Conservation (phyloP, 2,797 vertebrate genomes). For the Podargus strigoides region DNA sequence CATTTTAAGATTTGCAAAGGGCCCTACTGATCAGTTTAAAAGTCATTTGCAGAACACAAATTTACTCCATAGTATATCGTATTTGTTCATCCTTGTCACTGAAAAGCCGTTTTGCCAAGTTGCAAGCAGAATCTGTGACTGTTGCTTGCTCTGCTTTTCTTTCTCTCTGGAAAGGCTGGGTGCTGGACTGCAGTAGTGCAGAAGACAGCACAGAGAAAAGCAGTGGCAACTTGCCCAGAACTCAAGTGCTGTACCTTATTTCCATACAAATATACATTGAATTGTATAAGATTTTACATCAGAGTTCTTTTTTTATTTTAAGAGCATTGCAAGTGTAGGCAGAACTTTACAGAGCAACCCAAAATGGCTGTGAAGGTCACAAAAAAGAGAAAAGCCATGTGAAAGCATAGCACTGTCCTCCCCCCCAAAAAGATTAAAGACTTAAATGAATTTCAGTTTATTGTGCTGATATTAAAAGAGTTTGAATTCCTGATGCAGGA, state of each 20-base stretch:
- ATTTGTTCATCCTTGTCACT: not conserved
- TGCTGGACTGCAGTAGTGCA: not conserved
- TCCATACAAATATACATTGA: conserved; percentile 16
- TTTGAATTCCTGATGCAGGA: not conserved
- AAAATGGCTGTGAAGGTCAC: not conserved
- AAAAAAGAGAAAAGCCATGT: not conserved
- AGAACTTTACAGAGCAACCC: not conserved
- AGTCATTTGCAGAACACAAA: not conserved
- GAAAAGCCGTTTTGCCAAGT: not conserved
- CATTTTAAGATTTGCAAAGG: not conserved
- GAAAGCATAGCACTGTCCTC: not conserved
- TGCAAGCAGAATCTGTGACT: not conserved
- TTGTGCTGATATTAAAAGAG: not conserved
- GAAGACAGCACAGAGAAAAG: not conserved
- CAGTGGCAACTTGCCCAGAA: conserved; percentile 34
- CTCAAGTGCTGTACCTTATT: not conserved
- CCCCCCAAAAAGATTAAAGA: not conserved
- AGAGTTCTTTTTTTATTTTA: not conserved
- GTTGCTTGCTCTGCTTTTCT: not conserved
- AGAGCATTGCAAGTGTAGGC: not conserved
- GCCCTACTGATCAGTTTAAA: not conserved
- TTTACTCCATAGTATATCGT: not conserved
- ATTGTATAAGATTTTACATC: not conserved
- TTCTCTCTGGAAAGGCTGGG: not conserved
- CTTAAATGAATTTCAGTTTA: not conserved